phyloP scores from a whole-genome alignment of 2,797 vertebrate genomes.

The Triplophysa yarkandensis region DNA sequence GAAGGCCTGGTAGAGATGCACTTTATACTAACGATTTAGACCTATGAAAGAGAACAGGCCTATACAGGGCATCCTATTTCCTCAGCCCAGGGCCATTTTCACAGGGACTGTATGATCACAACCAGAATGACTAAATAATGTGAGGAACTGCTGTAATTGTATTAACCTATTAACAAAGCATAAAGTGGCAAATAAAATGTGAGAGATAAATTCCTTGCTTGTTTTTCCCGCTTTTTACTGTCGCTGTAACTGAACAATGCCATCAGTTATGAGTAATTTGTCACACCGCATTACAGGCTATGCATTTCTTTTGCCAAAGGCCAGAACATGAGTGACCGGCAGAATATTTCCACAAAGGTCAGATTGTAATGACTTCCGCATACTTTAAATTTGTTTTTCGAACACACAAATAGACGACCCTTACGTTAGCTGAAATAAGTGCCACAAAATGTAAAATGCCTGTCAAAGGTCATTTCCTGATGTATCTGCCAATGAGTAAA shows the following conservation, averaged over 20 bases:
- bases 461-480: neutral
- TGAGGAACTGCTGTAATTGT: constrained; percentile 44
- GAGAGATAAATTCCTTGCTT: constrained; percentile 68
- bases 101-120: neutral
- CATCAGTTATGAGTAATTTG: constrained; percentile 55
- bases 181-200: constrained; percentile 70
- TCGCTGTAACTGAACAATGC: constrained; percentile 71
- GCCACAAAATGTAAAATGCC: constrained; percentile 36
- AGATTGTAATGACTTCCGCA: constrained; percentile 63
- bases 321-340: constrained; percentile 66
- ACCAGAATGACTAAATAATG: constrained; percentile 26
- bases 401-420: constrained; percentile 65
- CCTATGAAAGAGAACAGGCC: constrained; percentile 29
- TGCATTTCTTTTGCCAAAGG: constrained; percentile 70
- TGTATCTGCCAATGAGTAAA: neutral
- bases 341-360: constrained; percentile 66
- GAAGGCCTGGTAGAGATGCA: constrained; percentile 42
- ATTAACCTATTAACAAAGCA: constrained; percentile 50
- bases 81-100: constrained; percentile 6
- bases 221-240: constrained; percentile 64
- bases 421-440: constrained; percentile 54
- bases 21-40: constrained; percentile 50
- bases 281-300: constrained; percentile 72
- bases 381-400: constrained; percentile 66
- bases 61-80: constrained; percentile 24